A percentile compares a stretch with the other conserved stretches of the same genome.
Evolutionary conservation across 2,113 vertebrate species (phyloP).

Genomic region (Chlorocebus sabaeus): DNA sequence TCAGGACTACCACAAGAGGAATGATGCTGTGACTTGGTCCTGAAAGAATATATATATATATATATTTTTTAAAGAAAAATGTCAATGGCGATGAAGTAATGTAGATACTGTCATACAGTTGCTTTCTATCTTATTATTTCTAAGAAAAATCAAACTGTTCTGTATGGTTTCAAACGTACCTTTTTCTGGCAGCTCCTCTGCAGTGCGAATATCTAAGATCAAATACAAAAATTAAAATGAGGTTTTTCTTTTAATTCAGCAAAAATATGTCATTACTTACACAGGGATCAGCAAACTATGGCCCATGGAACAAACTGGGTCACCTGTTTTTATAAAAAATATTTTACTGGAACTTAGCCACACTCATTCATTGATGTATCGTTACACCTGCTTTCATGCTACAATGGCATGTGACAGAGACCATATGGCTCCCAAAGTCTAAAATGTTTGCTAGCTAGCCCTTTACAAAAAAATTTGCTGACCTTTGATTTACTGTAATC

Average conservation of each 20-base stretch:
- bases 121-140: background rate
- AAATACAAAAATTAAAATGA: conserved; percentile 59
- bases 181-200: conserved; percentile 82
- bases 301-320: background rate
- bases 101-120: background rate
- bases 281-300: background rate
- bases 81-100: background rate
- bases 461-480: background rate
- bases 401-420: background rate
- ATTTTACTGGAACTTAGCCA: conserved; percentile 5
- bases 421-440: background rate
- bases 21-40: conserved; percentile 83
- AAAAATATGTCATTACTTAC: conserved; percentile 16
- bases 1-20: conserved; percentile 82
- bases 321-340: background rate
- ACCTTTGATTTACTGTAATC: background rate
- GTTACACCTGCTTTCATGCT: background rate
- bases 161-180: conserved; percentile 77
- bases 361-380: background rate
- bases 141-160: conserved; percentile 29
- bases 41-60: conserved; percentile 72
- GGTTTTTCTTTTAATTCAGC: conserved; percentile 1
- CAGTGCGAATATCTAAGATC: conserved; percentile 81
- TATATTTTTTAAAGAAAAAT: background rate
- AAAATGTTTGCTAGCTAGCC: background rate